Conservation (phyloP, 2,797 vertebrate genomes). For the Enteromius paludinosus region DNA sequence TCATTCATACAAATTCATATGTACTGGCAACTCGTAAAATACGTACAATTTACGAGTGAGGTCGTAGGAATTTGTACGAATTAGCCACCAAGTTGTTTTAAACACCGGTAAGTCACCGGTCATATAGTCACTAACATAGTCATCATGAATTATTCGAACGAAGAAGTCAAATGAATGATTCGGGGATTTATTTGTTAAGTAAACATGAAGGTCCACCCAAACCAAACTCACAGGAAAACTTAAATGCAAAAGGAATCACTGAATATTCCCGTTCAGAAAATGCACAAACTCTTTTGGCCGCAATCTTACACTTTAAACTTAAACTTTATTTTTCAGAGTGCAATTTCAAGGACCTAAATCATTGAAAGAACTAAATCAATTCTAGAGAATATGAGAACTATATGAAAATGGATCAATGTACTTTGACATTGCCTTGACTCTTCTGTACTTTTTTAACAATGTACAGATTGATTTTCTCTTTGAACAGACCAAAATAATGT, state of each 20-base stretch:
- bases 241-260: not conserved
- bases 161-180: too few relatives aligned
- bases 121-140: too few relatives aligned
- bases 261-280: not conserved
- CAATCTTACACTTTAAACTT: not conserved
- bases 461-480: slow-evolving; percentile 24
- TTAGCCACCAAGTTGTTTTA: not conserved
- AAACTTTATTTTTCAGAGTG: not conserved
- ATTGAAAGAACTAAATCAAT: not conserved
- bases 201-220: not conserved
- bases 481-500: slow-evolving; percentile 28
- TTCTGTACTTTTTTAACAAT: slow-evolving; percentile 16
- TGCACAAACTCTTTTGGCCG: not conserved
- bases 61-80: too few relatives aligned
- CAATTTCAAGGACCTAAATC: not conserved
- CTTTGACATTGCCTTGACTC: not conserved
- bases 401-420: not conserved
- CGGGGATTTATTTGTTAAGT: too few relatives aligned
- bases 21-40: too few relatives aligned
- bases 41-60: too few relatives aligned
- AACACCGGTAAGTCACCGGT: not conserved
- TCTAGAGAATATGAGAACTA: not conserved
- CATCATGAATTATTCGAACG: too few relatives aligned
- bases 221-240: not conserved
- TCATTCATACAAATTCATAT: too few relatives aligned